These are phyloP conservation scores for Python bivittatus DNA, from an alignment of 2,113 vertebrate genomes.

Conservation along the genomic window DNA sequence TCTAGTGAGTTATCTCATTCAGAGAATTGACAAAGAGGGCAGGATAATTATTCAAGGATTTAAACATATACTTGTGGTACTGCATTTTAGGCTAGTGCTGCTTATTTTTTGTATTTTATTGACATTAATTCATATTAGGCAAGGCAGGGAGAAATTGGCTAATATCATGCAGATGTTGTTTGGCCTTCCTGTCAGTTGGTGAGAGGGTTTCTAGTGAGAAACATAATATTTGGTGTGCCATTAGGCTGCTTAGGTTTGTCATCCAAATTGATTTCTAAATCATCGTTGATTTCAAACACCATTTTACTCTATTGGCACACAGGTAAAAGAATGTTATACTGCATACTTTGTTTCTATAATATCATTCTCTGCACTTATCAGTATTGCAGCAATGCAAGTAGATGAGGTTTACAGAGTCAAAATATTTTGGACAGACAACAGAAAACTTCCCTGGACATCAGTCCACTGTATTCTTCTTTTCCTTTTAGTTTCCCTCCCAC, in stretches of 20 bases:
- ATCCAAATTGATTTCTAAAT: background rate
- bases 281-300: background rate
- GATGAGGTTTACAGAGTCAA: background rate
- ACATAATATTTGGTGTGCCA: background rate
- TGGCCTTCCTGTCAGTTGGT: background rate
- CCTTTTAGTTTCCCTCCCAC: background rate
- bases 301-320: background rate
- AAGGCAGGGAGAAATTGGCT: background rate
- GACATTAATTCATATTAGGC: background rate
- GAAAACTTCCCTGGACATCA: background rate
- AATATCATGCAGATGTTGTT: background rate
- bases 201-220: too few relatives aligned
- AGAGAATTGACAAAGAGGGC: background rate
- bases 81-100: background rate
- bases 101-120: background rate
- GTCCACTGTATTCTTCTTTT: background rate
- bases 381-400: background rate
- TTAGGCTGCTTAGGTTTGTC: background rate
- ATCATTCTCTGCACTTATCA: background rate
- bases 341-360: background rate
- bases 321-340: background rate
- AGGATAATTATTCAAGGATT: background rate
- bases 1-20: background rate
- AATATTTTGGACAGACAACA: background rate
- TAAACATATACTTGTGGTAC: background rate